phyloP scores from a whole-genome alignment of 2,113 vertebrate genomes.

The Electrona antarctica region DNA sequence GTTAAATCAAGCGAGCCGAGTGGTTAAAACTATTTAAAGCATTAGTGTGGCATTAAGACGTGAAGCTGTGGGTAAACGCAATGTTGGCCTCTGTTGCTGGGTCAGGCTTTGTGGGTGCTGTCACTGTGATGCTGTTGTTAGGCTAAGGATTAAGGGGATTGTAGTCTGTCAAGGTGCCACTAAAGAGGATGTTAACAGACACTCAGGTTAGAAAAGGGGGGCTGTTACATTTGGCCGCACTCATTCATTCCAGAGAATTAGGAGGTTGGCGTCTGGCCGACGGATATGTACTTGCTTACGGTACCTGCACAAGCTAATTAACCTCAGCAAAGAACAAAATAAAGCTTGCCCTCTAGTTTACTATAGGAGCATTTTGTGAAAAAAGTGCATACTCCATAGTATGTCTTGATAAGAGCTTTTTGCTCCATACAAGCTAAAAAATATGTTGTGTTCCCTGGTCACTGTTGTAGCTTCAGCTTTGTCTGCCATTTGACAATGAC shows the following conservation, averaged over 20 bases:
- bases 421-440: too few relatives aligned
- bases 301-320: background rate
- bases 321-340: too few relatives aligned
- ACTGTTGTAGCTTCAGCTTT: too few relatives aligned
- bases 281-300: background rate
- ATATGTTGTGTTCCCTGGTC: too few relatives aligned
- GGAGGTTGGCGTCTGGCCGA: background rate
- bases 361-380: too few relatives aligned
- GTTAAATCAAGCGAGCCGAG: constrained; percentile 44
- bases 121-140: constrained; percentile 26
- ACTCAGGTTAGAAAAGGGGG: constrained; percentile 23
- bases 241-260: constrained; percentile 10
- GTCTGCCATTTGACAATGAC: too few relatives aligned
- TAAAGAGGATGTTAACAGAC: background rate
- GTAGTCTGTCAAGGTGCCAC: constrained; percentile 20
- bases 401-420: too few relatives aligned
- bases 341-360: too few relatives aligned
- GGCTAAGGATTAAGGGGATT: constrained; percentile 40
- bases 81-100: constrained; percentile 53
- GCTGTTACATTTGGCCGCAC: constrained; percentile 25
- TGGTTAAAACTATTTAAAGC: constrained; percentile 54
- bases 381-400: too few relatives aligned
- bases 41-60: constrained; percentile 48
- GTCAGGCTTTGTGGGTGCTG: constrained; percentile 33
- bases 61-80: constrained; percentile 46